Evolutionary conservation across 2,888 invertebrate genomes (phyloP).

Genomic region (Muschampia plurimacula): DNA sequence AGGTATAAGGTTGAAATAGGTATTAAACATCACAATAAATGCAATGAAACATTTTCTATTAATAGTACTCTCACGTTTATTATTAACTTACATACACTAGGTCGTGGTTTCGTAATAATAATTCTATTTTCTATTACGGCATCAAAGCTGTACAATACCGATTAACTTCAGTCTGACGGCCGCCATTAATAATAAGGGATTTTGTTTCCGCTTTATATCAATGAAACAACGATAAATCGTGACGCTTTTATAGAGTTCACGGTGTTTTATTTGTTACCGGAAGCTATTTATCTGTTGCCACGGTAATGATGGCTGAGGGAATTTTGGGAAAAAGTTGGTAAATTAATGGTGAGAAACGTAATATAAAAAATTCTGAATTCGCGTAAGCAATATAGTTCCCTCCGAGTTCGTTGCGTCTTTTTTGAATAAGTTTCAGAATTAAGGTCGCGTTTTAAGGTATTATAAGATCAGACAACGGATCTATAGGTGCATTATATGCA

Average conservation of each 20-base stretch:
- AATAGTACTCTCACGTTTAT: background rate
- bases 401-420: background rate
- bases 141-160: background rate
- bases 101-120: slow-evolving; percentile 1
- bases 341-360: background rate
- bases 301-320: slow-evolving; percentile 3
- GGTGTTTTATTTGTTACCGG: slow-evolving; percentile 14
- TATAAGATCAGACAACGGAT: too few relatives aligned
- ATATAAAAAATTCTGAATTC: background rate
- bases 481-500: too few relatives aligned
- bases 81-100: background rate
- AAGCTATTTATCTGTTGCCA: slow-evolving; percentile 8
- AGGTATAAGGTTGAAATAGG: background rate
- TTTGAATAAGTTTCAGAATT: background rate
- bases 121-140: slow-evolving; percentile 1
- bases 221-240: slow-evolving; percentile 17
- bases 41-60: background rate
- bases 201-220: slow-evolving; percentile 26
- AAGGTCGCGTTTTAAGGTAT: too few relatives aligned
- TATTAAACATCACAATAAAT: background rate
- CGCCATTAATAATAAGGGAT: slow-evolving; percentile 24
- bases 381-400: too few relatives aligned
- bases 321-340: background rate
- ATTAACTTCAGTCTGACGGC: slow-evolving; percentile 13
- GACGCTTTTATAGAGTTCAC: slow-evolving; percentile 18